Conservation (phyloP, 2,888 invertebrate species). For the Pristionchus entomophagus region DNA sequence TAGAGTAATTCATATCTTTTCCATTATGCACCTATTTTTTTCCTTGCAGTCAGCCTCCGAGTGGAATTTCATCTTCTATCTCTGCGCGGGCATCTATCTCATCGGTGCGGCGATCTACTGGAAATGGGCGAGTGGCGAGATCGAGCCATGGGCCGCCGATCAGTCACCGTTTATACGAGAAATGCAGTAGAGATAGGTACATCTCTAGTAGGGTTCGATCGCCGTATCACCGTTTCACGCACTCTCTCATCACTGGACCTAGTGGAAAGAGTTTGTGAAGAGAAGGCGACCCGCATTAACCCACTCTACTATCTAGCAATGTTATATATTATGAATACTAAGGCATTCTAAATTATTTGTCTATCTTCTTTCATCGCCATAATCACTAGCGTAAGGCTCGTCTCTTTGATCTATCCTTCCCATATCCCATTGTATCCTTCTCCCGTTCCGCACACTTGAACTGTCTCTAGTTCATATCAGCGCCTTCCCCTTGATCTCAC, state of each 20-base stretch:
- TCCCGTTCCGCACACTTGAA: background rate
- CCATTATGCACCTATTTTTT: too few relatives aligned
- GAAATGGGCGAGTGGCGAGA: conserved; percentile 86
- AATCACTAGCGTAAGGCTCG: conserved; percentile 17
- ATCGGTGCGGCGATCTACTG: conserved; percentile 90
- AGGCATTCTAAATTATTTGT: conserved; percentile 25
- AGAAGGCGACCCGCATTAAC: too few relatives aligned
- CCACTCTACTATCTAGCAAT: background rate
- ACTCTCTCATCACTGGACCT: too few relatives aligned
- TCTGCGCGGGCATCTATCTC: conserved; percentile 87
- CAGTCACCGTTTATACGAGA: conserved; percentile 63
- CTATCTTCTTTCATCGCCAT: conserved; percentile 35
- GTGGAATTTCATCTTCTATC: conserved; percentile 90
- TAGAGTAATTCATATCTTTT: too few relatives aligned
- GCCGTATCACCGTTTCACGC: too few relatives aligned
- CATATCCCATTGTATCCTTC: background rate
- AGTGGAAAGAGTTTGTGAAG: too few relatives aligned
- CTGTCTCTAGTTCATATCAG: conserved; percentile 9
- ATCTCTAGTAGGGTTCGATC: too few relatives aligned
- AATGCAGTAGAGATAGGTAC: conserved; percentile 52
- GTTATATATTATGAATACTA: conserved; percentile 25
- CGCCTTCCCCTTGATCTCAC: background rate
- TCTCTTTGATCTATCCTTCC: background rate
- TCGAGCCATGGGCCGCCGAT: conserved; percentile 84
- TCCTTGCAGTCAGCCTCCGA: conserved; percentile 83